Evolutionary conservation across 2,797 vertebrate species (phyloP).

Genomic region (Capromys pilorides): DNA sequence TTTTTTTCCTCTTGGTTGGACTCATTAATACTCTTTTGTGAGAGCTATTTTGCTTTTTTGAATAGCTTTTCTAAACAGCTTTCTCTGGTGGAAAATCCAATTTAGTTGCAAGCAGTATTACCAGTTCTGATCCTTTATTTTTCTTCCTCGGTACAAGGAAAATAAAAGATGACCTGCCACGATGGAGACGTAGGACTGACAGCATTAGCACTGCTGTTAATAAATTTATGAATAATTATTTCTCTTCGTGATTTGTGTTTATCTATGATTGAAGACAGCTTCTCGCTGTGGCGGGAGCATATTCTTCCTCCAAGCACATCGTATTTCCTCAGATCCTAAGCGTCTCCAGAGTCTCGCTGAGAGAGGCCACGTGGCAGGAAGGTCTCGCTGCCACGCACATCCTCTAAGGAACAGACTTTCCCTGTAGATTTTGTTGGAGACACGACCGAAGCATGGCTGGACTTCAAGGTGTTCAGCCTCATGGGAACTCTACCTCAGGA

Average conservation of each 20-base stretch:
- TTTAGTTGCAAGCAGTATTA: slow-evolving; percentile 85
- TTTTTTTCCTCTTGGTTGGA: slow-evolving; percentile 70
- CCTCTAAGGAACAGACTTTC: background rate
- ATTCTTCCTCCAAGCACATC: slow-evolving; percentile 49
- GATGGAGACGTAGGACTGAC: slow-evolving; percentile 79
- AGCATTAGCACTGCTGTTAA: slow-evolving; percentile 82
- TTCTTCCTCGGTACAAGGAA: slow-evolving; percentile 79
- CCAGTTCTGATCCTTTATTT: slow-evolving; percentile 82
- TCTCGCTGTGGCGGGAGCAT: slow-evolving; percentile 57
- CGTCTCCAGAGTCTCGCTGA: slow-evolving; percentile 31
- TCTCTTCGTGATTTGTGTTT: slow-evolving; percentile 78
- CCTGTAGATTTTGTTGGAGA: background rate
- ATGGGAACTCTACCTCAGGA: background rate
- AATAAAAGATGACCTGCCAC: slow-evolving; percentile 83
- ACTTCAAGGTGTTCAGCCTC: background rate
- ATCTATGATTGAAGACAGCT: slow-evolving; percentile 72
- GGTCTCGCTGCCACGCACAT: background rate
- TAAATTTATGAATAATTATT: slow-evolving; percentile 83
- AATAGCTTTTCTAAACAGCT: slow-evolving; percentile 82
- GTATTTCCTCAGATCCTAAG: slow-evolving; percentile 42
- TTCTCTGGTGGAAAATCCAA: slow-evolving; percentile 85
- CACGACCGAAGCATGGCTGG: background rate
- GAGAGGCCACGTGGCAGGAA: background rate
- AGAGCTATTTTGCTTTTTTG: slow-evolving; percentile 71
- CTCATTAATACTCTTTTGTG: slow-evolving; percentile 82